Conservation (phyloP, 2,888 invertebrate species). For the Enchytraeus crypticus region DNA sequence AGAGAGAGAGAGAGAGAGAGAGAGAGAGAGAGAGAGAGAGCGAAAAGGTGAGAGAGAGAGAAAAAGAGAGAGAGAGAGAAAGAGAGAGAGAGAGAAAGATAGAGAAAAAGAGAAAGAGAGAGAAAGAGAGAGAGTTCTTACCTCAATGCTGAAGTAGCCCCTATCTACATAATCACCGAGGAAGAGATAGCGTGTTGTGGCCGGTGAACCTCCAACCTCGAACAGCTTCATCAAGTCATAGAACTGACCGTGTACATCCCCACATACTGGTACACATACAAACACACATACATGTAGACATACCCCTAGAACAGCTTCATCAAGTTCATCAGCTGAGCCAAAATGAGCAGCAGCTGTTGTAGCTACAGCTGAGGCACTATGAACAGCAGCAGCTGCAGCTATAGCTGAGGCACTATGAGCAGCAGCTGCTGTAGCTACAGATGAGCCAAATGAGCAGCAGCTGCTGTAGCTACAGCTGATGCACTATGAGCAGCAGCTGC, state of each 20-base stretch:
- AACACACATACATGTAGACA: background rate
- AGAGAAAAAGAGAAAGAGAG: too few relatives aligned
- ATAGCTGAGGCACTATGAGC: background rate
- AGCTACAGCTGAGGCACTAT: conserved; percentile 5
- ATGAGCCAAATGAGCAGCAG: background rate
- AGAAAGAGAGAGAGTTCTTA: too few relatives aligned
- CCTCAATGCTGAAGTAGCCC: too few relatives aligned
- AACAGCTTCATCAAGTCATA: background rate
- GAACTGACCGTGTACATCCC: background rate
- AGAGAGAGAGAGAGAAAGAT: too few relatives aligned
- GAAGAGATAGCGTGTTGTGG: conserved; percentile 98
- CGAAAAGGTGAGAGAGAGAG: too few relatives aligned
- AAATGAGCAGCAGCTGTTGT: conserved; percentile 3
- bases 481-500: background rate
- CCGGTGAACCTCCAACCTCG: conserved; percentile 98
- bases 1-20: too few relatives aligned
- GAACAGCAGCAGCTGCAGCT: conserved; percentile 7
- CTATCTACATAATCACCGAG: too few relatives aligned
- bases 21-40: too few relatives aligned
- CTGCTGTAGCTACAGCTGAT: background rate
- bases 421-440: background rate
- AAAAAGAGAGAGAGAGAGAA: too few relatives aligned
- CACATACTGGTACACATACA: background rate
- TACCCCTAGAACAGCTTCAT: background rate
- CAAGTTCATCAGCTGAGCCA: background rate